A percentile compares a stretch with the other conserved stretches of the same genome.
Conservation (phyloP, 1,140 invertebrate species). For the Archegozetes longisetosus region DNA sequence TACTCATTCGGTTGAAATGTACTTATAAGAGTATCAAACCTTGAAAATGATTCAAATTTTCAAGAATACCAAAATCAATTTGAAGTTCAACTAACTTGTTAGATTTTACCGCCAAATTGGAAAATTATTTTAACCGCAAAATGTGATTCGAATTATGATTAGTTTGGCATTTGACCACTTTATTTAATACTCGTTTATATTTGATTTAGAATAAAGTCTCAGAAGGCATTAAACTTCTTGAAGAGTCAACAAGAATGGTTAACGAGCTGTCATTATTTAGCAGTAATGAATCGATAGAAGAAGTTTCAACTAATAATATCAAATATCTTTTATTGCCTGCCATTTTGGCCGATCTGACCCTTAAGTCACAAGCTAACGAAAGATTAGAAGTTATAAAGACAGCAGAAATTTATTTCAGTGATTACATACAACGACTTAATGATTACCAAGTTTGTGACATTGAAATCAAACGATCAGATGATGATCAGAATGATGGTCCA, state of each 20-base stretch:
- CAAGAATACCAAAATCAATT: too few species aligned
- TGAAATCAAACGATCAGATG: conserved; percentile 28
- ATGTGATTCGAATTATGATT: too few species aligned
- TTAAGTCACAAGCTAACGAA: conserved; percentile 45
- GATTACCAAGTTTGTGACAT: conserved; percentile 54
- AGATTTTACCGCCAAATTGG: too few species aligned
- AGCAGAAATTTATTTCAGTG: conserved; percentile 63
- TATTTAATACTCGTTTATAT: conserved; percentile 11
- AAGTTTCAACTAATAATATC: conserved; percentile 64
- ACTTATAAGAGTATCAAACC: too few species aligned
- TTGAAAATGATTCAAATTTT: too few species aligned
- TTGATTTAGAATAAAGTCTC: conserved; percentile 44
- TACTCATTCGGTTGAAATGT: not conserved
- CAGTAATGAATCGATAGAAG: conserved; percentile 67
- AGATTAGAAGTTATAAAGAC: conserved; percentile 49
- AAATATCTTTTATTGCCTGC: conserved; percentile 64
- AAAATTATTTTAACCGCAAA: too few species aligned
- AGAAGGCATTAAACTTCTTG: conserved; percentile 49
- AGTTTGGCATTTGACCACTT: too few species aligned
- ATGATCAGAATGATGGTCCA: conserved; percentile 6
- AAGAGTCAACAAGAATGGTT: conserved; percentile 57
- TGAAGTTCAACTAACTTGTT: too few species aligned
- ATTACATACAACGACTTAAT: conserved; percentile 60
- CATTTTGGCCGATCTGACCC: conserved; percentile 51
- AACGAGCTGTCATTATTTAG: conserved; percentile 66